A percentile compares a stretch with the other conserved stretches of the same genome.
These are phyloP conservation scores for Nyctibius grandis DNA, from an alignment of 2,797 vertebrate genomes.

Conservation along the genomic window DNA sequence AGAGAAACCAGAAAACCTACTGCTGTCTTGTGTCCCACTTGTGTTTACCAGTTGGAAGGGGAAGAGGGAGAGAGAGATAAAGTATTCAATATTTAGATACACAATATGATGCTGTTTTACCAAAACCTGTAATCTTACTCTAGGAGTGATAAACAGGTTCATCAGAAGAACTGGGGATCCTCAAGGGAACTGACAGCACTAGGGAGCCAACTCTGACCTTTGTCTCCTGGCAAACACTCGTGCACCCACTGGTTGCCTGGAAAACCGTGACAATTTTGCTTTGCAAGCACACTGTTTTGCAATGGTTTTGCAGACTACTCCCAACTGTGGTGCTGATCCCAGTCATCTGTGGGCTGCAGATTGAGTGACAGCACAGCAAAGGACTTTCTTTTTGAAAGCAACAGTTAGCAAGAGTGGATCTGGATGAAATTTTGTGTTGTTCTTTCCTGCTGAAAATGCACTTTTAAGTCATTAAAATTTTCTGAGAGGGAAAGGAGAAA, in stretches of 20 bases:
- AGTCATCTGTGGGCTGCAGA: not conserved
- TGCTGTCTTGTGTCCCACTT: slow-evolving; percentile 16
- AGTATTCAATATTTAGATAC: not conserved
- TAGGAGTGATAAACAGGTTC: not conserved
- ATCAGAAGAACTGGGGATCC: not conserved
- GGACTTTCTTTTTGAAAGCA: not conserved
- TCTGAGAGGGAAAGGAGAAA: not conserved
- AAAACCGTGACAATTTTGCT: not conserved
- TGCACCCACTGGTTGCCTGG: not conserved
- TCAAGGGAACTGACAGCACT: not conserved
- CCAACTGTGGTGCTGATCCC: not conserved
- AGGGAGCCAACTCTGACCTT: not conserved
- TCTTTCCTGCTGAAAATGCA: not conserved
- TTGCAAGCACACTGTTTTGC: not conserved
- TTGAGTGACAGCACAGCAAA: not conserved
- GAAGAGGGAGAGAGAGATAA: not conserved
- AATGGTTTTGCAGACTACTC: not conserved
- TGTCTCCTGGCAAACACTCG: not conserved
- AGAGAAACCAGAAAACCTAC: not conserved
- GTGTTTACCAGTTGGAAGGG: not conserved
- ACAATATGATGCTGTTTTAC: not conserved
- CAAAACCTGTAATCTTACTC: not conserved
- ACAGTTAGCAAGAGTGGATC: not conserved
- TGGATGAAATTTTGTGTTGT: not conserved
- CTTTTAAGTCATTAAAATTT: not conserved